Base-by-base conservation (phyloP, 2,797 vertebrate species). In the Babyrousa celebensis region DNA sequence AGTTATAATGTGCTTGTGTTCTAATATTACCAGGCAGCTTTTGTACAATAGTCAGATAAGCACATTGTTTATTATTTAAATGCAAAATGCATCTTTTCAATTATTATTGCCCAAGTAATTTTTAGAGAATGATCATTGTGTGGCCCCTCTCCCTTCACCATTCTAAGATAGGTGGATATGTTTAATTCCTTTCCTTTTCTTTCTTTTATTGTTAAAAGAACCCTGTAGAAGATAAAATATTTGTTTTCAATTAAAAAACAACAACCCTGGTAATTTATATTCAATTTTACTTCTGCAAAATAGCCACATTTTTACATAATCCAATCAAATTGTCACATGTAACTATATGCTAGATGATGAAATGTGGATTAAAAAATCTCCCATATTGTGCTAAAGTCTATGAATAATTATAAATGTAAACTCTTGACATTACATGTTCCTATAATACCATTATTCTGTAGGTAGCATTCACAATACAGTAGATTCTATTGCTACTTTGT, bases 351-450 rank as follows among this genome's bases (percentile, higher is more conserved):
- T 89, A 93, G 98, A 97, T 68, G 10, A 94, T 95, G 96, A 95
- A 95, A 48, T 94, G 82, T 98, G 96, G 92, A 83, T 97, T 52
- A 95, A 94, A 83, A 79, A 72, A 95, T 97, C 91, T 21, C n/a
- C 91, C 88, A 85, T 98, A 52, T 93, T 93, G 89, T 97, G 83
- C 54, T 98, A 97, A 87, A 96, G 83, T 98, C 87, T 98, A 92
- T 97, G 90, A 98, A 94, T 98, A 97, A 98, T 93, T 96, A 97
- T 94, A 98, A 97, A 93, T 98, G 95, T 97, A 97, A 98, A 95
- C 89, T 96, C 58, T 97, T 98, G 89, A 80, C 93, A 95, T 98
- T 86, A 98, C 1, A 0, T 93, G 97, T 98, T 97, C 83, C 89
- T 98, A 96, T 98, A 97, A 96, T 97, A 96, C 92, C 96, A 91